Percentiles rank a stretch among this genome's conserved stretches.
phyloP scores from a whole-genome alignment of 2,888 invertebrate species.

The Lymantria monacha region DNA sequence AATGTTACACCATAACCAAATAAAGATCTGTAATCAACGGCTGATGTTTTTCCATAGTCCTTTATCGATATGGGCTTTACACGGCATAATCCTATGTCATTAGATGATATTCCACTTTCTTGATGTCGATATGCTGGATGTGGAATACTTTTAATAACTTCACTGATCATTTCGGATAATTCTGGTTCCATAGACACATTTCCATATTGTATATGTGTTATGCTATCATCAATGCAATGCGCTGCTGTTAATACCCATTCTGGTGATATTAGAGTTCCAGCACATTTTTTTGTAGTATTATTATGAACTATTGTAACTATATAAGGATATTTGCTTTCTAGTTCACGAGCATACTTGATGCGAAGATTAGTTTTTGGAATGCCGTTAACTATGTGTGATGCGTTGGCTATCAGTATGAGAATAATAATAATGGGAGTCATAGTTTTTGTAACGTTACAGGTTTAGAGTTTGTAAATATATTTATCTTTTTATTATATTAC shows the following conservation, averaged over 20 bases:
- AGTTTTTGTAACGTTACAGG: neutral
- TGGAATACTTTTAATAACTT: neutral
- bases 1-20: neutral
- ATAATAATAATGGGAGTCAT: neutral
- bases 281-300: neutral
- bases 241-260: constrained; percentile 1
- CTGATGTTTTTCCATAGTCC: neutral
- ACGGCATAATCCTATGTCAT: neutral
- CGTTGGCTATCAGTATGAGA: neutral
- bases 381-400: neutral
- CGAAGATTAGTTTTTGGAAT: neutral
- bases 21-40: neutral
- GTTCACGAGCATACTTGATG: neutral
- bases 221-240: neutral
- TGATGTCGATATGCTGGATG: neutral
- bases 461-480: neutral
- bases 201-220: neutral
- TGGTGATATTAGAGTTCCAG: neutral
- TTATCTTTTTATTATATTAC: neutral
- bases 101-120: neutral
- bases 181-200: neutral
- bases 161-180: neutral
- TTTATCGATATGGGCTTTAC: neutral
- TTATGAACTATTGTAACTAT: neutral
- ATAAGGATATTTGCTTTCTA: neutral